Conservation (phyloP, 2,113 vertebrate species). For the Jaculus jaculus region DNA sequence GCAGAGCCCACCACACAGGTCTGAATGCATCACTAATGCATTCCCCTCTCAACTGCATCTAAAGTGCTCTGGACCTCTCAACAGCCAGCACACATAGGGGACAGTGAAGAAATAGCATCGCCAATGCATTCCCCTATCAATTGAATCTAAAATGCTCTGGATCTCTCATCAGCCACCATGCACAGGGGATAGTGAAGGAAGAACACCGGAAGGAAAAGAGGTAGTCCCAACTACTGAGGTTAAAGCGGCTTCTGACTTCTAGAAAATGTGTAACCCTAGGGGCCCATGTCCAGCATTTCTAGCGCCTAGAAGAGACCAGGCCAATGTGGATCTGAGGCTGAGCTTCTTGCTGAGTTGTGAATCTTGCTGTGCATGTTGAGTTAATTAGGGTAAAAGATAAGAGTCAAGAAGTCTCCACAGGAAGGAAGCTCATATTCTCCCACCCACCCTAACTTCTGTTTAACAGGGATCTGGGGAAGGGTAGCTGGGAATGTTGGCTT, state of each 20-base stretch:
- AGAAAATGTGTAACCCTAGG: accelerated
- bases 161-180: neutral
- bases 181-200: neutral
- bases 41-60: neutral
- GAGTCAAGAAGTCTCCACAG: neutral
- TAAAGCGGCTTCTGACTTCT: neutral
- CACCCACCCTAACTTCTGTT: accelerated
- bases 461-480: accelerated
- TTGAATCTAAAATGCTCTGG: accelerated
- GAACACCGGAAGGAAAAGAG: accelerated
- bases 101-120: accelerated
- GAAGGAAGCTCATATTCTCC: neutral
- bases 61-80: neutral
- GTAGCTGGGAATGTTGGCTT: accelerated
- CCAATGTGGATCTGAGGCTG: accelerated
- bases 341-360: accelerated
- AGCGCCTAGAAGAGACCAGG: accelerated
- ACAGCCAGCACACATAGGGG: neutral
- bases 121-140: neutral
- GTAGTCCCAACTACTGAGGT: too few relatives aligned
- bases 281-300: accelerated
- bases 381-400: too few relatives aligned
- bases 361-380: too few relatives aligned
- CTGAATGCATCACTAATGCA: accelerated
- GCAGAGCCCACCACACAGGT: accelerated